Evolutionary conservation across 2,113 vertebrate species (phyloP), one percentile per base, ranked within the genome.

Genomic region (Larimichthys crocea): DNA sequence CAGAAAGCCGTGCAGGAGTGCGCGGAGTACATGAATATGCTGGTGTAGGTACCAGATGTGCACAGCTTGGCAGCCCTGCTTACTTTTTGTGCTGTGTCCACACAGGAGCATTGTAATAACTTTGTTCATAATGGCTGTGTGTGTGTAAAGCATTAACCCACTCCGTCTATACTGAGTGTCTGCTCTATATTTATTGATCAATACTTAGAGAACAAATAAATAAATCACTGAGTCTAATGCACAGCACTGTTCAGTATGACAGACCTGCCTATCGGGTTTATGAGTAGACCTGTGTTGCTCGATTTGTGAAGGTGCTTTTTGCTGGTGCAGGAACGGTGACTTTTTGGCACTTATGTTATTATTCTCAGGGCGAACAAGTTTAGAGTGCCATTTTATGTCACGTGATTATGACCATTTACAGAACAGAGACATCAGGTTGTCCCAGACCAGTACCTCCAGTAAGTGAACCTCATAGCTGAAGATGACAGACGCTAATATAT

Each of bases 151-250:
- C 60, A 64, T 26, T 16, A 59, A 52, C 19, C 9, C 57, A 40
- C 56, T 44, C n/a, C 55, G 16, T 24, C 49, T 1, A 10, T 8
- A 15, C 62, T 68, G 31, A 66, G n/a, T 14, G 35, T 68, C 35
- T 61, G 20, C 35, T 68, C 19, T 53, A 42, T 53, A 40, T 61
- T 29, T 22, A 53, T 68, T 20, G 31, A 74, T 61, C 31, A 24
- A 68, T 74, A 14, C 48, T 10, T 29, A 17, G 68, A 52, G 10
- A 80, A 76, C 53, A 61, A 53, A 80, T 40, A 66, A 53, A 80
- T 80, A 72, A 70, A 57, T 22, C 42, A 20, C 48, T 35, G 10
- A 26, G 42, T 2, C 9, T 50, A 70, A 76, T 69, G 80, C 53
- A 24, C 20, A 46, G 57, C 5, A 10, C 63, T 49, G 46, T 62